Evolutionary conservation across 2,888 invertebrate genomes (phyloP).

Genomic region (Diloba caeruleocephala): DNA sequence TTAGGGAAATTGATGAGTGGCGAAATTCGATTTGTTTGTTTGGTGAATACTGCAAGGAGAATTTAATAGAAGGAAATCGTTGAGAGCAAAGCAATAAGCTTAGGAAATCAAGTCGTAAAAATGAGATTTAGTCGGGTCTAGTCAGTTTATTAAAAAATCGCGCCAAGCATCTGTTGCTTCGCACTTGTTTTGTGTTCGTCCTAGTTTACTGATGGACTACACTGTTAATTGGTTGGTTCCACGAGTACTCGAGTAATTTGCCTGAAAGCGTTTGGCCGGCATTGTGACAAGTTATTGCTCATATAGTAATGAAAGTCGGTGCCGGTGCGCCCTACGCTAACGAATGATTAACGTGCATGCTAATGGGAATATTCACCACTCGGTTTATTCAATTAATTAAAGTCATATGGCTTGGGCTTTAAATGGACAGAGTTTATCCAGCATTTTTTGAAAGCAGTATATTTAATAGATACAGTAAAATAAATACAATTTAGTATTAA

Average conservation of each 20-base stretch:
- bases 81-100: conserved; percentile 40
- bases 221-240: conserved; percentile 44
- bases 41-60: conserved; percentile 40
- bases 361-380: conserved; percentile 59
- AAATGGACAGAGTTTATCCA: conserved; percentile 13
- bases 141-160: conserved; percentile 21
- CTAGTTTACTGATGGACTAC: conserved; percentile 49
- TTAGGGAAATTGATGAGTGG: conserved; percentile 53
- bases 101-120: conserved; percentile 47
- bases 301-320: conserved; percentile 60
- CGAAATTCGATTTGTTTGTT: conserved; percentile 62
- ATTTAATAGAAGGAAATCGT: conserved; percentile 55
- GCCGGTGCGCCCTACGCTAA: conserved; percentile 37
- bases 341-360: conserved; percentile 56
- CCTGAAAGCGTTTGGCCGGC: conserved; percentile 55
- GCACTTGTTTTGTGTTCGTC: conserved; percentile 29
- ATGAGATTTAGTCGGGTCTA: conserved; percentile 21
- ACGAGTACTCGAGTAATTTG: conserved; percentile 54
- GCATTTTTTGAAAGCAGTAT: too few relatives aligned
- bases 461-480: too few relatives aligned
- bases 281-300: conserved; percentile 58
- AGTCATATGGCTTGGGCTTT: conserved; percentile 26
- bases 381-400: conserved; percentile 62
- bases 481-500: too few relatives aligned
- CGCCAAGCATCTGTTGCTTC: too few relatives aligned